Evolutionary conservation across 2,113 vertebrate genomes (phyloP).

Genomic region (Heterocephalus glaber): DNA sequence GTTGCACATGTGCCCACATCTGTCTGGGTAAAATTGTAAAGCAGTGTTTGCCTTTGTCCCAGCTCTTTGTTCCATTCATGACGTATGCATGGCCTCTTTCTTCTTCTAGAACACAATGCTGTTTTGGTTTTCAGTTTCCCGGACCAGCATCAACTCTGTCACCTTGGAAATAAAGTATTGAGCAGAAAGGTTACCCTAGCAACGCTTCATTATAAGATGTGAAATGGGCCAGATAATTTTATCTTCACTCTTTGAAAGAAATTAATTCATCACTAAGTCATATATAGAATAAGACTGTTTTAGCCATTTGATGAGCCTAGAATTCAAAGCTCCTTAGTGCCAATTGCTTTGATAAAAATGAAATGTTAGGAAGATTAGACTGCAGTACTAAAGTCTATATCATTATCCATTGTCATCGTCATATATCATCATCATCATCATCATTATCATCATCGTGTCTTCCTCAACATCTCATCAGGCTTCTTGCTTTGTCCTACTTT

Average conservation of each 20-base stretch:
- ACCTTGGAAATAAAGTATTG: conserved; percentile 73
- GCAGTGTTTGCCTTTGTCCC: conserved; percentile 18
- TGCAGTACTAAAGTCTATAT: not conserved
- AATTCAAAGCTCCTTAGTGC: conserved; percentile 29
- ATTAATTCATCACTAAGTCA: conserved; percentile 65
- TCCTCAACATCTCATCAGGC: not conserved
- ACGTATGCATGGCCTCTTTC: conserved; percentile 43
- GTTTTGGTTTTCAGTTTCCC: conserved; percentile 55
- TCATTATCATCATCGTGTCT: not conserved
- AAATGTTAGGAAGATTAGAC: not conserved
- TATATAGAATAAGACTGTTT: conserved; percentile 50
- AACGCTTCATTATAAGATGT: conserved; percentile 76
- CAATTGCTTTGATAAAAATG: not conserved
- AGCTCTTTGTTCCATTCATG: conserved; percentile 64
- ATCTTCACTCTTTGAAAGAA: conserved; percentile 71
- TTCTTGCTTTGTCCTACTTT: not conserved
- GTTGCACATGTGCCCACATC: not conserved
- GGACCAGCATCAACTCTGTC: conserved; percentile 64
- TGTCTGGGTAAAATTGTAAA: not conserved
- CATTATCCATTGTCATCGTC: not conserved
- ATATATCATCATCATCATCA: not conserved
- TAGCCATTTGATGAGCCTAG: conserved; percentile 31
- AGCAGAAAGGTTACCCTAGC: conserved; percentile 78
- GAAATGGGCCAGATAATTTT: conserved; percentile 60
- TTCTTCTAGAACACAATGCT: conserved; percentile 40